These are phyloP conservation scores for Sesamia inferens DNA, from an alignment of 2,888 invertebrate genomes.

Conservation along the genomic window DNA sequence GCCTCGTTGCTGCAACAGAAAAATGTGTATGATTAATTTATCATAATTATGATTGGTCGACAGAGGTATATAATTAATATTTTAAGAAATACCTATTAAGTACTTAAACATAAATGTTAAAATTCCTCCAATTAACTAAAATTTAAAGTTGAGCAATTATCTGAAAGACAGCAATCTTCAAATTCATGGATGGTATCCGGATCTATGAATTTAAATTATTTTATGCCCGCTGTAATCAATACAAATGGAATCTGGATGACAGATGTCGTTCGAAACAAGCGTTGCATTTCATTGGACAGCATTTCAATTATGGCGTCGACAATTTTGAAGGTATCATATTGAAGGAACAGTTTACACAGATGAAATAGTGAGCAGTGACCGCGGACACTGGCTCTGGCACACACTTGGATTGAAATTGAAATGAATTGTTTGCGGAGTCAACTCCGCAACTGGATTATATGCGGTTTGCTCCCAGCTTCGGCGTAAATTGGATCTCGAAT, in stretches of 20 bases:
- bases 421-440: slow-evolving; percentile 86
- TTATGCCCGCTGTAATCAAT: slow-evolving; percentile 35
- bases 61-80: neutral
- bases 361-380: slow-evolving; percentile 62
- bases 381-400: slow-evolving; percentile 70
- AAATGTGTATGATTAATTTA: neutral
- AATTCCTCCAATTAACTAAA: neutral
- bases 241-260: slow-evolving; percentile 28
- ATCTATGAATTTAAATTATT: slow-evolving; percentile 34
- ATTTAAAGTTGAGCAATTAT: slow-evolving; percentile 12
- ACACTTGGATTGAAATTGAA: slow-evolving; percentile 82
- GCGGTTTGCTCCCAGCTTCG: slow-evolving; percentile 76
- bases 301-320: slow-evolving; percentile 27
- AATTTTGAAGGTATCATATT: slow-evolving; percentile 31
- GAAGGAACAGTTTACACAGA: slow-evolving; percentile 38
- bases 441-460: slow-evolving; percentile 77
- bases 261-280: slow-evolving; percentile 21
- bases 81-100: neutral
- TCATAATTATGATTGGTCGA: neutral
- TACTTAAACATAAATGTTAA: neutral
- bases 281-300: slow-evolving; percentile 33
- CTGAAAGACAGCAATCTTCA: neutral
- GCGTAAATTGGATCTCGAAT: slow-evolving; percentile 84
- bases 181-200: too few species aligned
- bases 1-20: neutral